Conservation (phyloP, 2,888 invertebrate genomes). For the Drosophila pseudotalamancana region DNA sequence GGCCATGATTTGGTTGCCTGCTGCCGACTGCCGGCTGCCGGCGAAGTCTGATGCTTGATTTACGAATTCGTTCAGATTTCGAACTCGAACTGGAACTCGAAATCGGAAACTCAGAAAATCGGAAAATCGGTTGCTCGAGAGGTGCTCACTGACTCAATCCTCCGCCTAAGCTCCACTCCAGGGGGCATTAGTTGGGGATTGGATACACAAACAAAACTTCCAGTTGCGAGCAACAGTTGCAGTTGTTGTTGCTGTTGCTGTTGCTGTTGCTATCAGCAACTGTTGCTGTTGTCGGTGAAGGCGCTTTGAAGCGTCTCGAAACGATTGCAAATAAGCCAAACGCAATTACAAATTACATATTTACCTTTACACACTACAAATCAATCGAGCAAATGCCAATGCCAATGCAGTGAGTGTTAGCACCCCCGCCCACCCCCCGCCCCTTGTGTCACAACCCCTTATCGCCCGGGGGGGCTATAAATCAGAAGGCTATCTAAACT, state of each 20-base stretch:
- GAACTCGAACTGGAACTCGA: conserved; percentile 30
- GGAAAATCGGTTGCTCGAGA: conserved; percentile 21
- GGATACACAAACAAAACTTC: conserved; percentile 55
- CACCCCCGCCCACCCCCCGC: not conserved
- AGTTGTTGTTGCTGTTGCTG: conserved; percentile 7
- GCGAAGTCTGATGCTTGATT: conserved; percentile 58
- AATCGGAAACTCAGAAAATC: conserved; percentile 19
- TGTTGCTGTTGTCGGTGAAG: conserved; percentile 51
- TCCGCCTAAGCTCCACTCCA: conserved; percentile 68
- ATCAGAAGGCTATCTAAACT: conserved; percentile 82
- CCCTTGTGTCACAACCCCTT: conserved; percentile 22
- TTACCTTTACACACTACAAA: conserved; percentile 63
- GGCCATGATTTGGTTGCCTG: conserved; percentile 66
- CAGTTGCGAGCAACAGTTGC: conserved; percentile 22
- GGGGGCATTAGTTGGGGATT: conserved; percentile 71
- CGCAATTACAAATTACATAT: conserved; percentile 70
- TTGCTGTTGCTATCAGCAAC: conserved; percentile 43
- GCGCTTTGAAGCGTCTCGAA: conserved; percentile 57
- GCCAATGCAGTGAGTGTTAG: conserved; percentile 34
- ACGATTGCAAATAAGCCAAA: conserved; percentile 43
- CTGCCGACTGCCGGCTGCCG: conserved; percentile 17
- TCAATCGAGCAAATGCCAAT: conserved; percentile 63
- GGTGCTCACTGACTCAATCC: conserved; percentile 17
- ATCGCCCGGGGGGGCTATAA: conserved; percentile 76
- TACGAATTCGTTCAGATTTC: conserved; percentile 67